Base-by-base conservation (phyloP, 2,888 invertebrate species). In the Microdon myrmicae region DNA sequence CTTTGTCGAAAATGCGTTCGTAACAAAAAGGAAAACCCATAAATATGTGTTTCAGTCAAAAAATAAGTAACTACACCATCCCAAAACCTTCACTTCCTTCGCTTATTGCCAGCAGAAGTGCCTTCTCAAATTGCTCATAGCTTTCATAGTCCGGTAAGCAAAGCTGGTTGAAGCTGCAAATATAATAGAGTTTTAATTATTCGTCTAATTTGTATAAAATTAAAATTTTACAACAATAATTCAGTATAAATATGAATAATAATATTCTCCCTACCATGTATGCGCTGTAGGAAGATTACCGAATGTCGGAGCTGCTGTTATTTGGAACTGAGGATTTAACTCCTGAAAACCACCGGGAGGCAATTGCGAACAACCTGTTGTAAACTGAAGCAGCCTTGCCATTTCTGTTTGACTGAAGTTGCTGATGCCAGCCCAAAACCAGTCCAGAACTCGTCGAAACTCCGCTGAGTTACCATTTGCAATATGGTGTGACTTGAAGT, bases 21-120 rank as follows among this genome's bases (percentile, higher is more conserved):
- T n/a, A n/a, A n/a, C 8, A 22, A 22, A 22, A 6, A 22, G 8
- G 8, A 22, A 22, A 22, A 8, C 22, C 22, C 22, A 8, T 22
- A 5, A 22, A 8, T 8, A 8, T 22, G 5, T 6, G 8, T 22
- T 22, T 8, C 5, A 22, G 22, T 22, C 19, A 38, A 16, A 8
- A 20, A 8, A 8, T 9, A 16, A 20, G 2, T 14, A 19, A 45
- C 58, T 75, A 80, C 68, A 80, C 79, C 79, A 80, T 79, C 51
- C 91, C 91, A 80, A 96, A 96, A 7, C 96, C 96, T 83, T 96
- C 96, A 22, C 90, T 92, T 29, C 96, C 96, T 82, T 96, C 96
- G 81, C 92, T 95, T 79, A 96, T 94, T 69, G 96, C 95, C 79
- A 94, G 83, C 8, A 94, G 84, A 49, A 96, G 83, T 28, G 94